A percentile compares a stretch with the other conserved stretches of the same genome.
These are phyloP conservation scores for Prosopocoilus inquinatus DNA, from an alignment of 2,888 invertebrate species.

Conservation along the genomic window DNA sequence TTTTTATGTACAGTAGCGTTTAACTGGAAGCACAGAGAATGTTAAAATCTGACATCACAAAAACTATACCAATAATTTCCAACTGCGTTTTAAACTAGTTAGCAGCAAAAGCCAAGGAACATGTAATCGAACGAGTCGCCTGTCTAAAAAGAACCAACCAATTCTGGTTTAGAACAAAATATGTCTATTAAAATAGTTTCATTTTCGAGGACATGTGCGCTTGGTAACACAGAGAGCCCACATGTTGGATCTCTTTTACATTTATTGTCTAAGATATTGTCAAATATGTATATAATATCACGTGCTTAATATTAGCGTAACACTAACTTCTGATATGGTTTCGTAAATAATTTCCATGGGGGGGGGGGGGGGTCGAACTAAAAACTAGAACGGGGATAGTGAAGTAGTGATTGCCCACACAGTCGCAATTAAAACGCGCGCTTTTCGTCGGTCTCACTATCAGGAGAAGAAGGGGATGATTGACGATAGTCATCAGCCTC, in stretches of 20 bases:
- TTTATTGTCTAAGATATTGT: slow-evolving; percentile 45
- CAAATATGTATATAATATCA: slow-evolving; percentile 41
- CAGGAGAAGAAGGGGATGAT: no score
- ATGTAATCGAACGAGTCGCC: slow-evolving; percentile 38
- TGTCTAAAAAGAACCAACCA: neutral
- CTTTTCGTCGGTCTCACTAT: no score
- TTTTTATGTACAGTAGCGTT: slow-evolving; percentile 37
- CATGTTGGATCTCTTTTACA: slow-evolving; percentile 35
- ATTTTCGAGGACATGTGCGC: no score
- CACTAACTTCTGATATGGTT: slow-evolving; percentile 17
- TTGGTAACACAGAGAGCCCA: slow-evolving; percentile 28
- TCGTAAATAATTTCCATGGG: slow-evolving; percentile 25
- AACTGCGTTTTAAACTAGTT: slow-evolving; percentile 32
- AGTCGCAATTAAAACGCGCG: slow-evolving; percentile 27
- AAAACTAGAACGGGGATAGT: slow-evolving; percentile 1
- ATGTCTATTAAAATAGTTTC: slow-evolving; percentile 6
- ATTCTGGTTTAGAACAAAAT: slow-evolving; percentile 5
- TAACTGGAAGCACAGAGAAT: slow-evolving; percentile 49
- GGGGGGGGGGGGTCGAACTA: slow-evolving; percentile 18
- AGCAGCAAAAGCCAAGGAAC: slow-evolving; percentile 45
- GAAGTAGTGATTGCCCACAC: slow-evolving; percentile 40
- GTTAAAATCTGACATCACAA: slow-evolving; percentile 30
- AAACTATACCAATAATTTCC: slow-evolving; percentile 39
- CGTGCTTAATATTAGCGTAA: slow-evolving; percentile 25
- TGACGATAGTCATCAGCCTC: no score